These are phyloP conservation scores for Climacteris rufus DNA, from an alignment of 2,113 vertebrate genomes.

Conservation along the genomic window DNA sequence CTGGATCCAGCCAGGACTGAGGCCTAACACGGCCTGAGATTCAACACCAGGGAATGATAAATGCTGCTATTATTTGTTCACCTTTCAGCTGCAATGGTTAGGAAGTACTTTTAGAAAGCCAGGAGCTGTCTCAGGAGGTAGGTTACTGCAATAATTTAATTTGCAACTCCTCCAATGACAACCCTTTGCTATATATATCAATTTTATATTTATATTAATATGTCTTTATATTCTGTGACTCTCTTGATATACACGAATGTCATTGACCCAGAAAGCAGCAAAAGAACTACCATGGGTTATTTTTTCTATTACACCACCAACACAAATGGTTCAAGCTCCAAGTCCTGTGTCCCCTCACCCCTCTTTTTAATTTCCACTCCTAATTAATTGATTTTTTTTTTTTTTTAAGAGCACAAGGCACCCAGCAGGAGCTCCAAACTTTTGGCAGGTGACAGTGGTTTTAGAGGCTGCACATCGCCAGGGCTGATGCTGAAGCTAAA, in stretches of 20 bases:
- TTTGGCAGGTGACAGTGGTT: neutral
- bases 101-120: neutral
- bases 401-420: neutral
- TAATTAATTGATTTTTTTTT: neutral
- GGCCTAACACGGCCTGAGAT: neutral
- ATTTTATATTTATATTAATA: no score
- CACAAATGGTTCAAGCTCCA: neutral
- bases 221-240: neutral
- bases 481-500: neutral
- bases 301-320: neutral
- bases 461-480: neutral
- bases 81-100: neutral
- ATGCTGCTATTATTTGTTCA: neutral
- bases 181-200: neutral
- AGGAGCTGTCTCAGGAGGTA: neutral
- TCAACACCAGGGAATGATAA: neutral
- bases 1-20: neutral
- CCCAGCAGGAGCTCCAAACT: neutral
- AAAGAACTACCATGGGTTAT: neutral
- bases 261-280: neutral
- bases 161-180: neutral
- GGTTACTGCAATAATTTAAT: neutral
- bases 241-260: fast-evolving
- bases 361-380: neutral
- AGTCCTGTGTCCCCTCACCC: neutral